Evolutionary conservation across 2,888 invertebrate species (phyloP), one percentile per base, ranked within the genome.

Genomic region (Erpobdella octoculata): DNA sequence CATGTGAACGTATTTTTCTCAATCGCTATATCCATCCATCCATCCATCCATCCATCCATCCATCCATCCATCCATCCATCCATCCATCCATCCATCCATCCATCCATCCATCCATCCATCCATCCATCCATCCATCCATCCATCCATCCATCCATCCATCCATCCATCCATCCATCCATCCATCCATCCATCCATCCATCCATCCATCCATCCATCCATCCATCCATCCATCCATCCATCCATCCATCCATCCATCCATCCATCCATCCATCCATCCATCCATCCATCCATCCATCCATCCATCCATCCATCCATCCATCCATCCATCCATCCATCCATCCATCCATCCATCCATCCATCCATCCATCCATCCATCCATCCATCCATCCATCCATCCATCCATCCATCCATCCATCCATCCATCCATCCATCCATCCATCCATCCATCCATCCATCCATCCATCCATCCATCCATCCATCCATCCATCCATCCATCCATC

Each of bases 31-130:
- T 46, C 18, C 21, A n/a, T 48, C 48, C 9, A 6, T 48, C 9
- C 48, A 48, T 9, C 48, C 48, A 48, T 48, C 9, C 41, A 41
- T 41, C 41, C 41, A 41, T 41, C 41, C 41, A 41, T 41, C 41
- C 41, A 41, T 48, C 9, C 48, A 48, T 6, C 48, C 48, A 48
- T 6, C 3, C 48, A 48, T 48, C 48, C 48, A 48, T 48, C 48
- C 9, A 48, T 48, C 48, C 48, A 48, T 9, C 9, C 48, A 6
- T 48, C 48, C 9, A 48, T 9, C 48, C 9, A 48, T 48, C 48
- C 48, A 48, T 48, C 48, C 48, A 48, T 48, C 48, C 48, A 48
- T 48, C 48, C 48, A 48, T 48, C 48, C 48, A 48, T 48, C 48
- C 48, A 48, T 48, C 48, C 48, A 48, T 48, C 48, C 48, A 48